phyloP scores from a whole-genome alignment of 2,888 invertebrate species.

The Cheilosia urbana region DNA sequence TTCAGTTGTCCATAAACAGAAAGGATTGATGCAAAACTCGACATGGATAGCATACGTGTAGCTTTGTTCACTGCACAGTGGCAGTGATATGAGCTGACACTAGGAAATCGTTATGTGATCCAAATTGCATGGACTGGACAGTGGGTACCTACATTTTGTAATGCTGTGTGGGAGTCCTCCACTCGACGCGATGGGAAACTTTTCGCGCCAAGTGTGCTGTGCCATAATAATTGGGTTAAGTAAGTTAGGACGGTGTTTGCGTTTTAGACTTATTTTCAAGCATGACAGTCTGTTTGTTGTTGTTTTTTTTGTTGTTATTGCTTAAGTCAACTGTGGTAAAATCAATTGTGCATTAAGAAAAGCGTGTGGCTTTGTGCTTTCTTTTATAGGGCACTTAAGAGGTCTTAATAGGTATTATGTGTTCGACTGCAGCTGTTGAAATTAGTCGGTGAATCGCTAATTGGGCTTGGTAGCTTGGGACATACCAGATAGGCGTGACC shows the following conservation, averaged over 20 bases:
- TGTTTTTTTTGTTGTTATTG: neutral
- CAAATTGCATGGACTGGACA: conserved; percentile 59
- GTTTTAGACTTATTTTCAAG: conserved; percentile 20
- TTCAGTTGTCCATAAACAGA: conserved; percentile 51
- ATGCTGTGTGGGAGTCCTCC: conserved; percentile 59
- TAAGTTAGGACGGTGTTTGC: conserved; percentile 31
- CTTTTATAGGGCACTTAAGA: conserved; percentile 1
- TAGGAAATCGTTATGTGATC: conserved; percentile 70
- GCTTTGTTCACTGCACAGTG: neutral
- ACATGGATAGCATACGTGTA: neutral
- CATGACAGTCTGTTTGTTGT: neutral
- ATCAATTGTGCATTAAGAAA: conserved; percentile 62
- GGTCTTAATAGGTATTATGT: neutral
- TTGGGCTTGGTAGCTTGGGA: neutral
- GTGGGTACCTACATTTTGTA: conserved; percentile 15
- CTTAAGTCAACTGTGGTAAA: conserved; percentile 33
- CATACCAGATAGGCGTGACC: neutral
- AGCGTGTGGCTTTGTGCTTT: conserved; percentile 2
- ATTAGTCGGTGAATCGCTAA: neutral
- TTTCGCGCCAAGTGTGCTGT: conserved; percentile 7
- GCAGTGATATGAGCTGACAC: conserved; percentile 54
- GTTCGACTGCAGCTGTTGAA: neutral
- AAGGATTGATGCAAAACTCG: conserved; percentile 43
- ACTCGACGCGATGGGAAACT: conserved; percentile 56
- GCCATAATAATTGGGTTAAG: conserved; percentile 61